Base-by-base conservation (phyloP, 1,140 invertebrate genomes). In the Nebria ingens region DNA sequence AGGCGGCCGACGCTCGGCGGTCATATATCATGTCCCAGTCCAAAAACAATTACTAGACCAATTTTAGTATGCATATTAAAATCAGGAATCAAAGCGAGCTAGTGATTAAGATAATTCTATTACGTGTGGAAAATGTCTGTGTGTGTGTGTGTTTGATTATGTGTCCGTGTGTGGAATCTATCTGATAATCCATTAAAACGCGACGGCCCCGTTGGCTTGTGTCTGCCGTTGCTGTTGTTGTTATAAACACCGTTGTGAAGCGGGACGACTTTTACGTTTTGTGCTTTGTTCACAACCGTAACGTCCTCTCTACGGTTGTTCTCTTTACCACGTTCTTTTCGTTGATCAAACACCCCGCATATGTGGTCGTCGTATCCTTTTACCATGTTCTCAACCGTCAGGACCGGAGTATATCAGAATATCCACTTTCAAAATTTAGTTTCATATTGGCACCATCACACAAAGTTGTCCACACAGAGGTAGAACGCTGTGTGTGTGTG, bases 81-180 rank as follows among this genome's bases (percentile, higher is more conserved):
- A 45, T 17, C 40, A 45, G 40, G 17, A 45, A 45, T 45, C 40
- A 45, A 45, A 45, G 40, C 40, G 40, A 17, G 40, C 40, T 17
- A 45, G 40, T 45, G 40, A 45, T 45, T 45, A 45, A 45, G 40
- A 45, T 45, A 45, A 45, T 45, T 45, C 40, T 45, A 45, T 45
- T 45, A 45, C 15, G 40, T 17, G 9, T 9, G 25, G 6, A 34
- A 34, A 34, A n/a, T n/a, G 6, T 6, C 25, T 34, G 6, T 34
- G 25, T 34, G 6, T 34, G 25, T 34, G 25, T 34, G 25, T 34
- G n/a, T 34, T 6, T 34, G 25, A 9, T 9, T 34, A n/a, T 34
- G 25, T 34, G 25, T 34, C 6, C n/a, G 6, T 34, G 25, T 34
- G 25, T 34, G n/a, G 25, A n/a, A 34, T 34, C 25, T 6, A 6